Evolutionary conservation across 92 coral and sea anemone genomes (phyloP), one percentile per base, ranked within the genome.

Genomic region (Chrysogorgia sp.): DNA sequence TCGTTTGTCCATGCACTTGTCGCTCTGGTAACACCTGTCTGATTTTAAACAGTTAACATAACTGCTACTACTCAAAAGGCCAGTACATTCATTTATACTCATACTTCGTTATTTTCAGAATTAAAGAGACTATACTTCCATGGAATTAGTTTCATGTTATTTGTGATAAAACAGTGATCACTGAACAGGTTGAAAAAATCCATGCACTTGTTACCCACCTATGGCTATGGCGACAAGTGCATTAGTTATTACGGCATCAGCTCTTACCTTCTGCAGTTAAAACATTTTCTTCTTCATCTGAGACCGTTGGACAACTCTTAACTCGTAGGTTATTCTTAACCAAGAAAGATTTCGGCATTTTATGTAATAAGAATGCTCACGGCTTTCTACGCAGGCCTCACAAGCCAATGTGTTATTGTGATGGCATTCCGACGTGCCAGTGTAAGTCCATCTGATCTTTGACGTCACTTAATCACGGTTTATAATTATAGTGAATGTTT

Each of bases 321-420:
- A 34, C 75, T 80, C 75, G 86, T 0, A 76, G 77, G 68, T 70
- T 92, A 83, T 89, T 92, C 89, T 92, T 92, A 60, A 92, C 84
- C 19, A 92, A 83, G 64, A 92, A 92, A 22, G 97, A 92, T 71
- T 80, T 88, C 1, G 97, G 97, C 97, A 92, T 92, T 35, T 53
- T 89, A 13, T 7, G 17, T 20, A 7, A 72, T 19, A 7, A 43
- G n/a, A n/a, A 23, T 1, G 33, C 15, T 24, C 25, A 23, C 76
- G 1, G 31, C 52, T 68, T 34, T 74, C 61, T 31, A 79, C 87
- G 63, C 53, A 64, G 19, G 83, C 76, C 10, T 74, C 82, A n/a
- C 28, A 63, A 31, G 43, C 52, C 72, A 22, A 65, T 37, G 52
- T 40, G 71, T 24, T 20, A n/a, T n/a, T 35, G 32, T 35, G 14